Evolutionary conservation across 2,888 invertebrate species (phyloP).

Genomic region (Erpobdella octoculata): DNA sequence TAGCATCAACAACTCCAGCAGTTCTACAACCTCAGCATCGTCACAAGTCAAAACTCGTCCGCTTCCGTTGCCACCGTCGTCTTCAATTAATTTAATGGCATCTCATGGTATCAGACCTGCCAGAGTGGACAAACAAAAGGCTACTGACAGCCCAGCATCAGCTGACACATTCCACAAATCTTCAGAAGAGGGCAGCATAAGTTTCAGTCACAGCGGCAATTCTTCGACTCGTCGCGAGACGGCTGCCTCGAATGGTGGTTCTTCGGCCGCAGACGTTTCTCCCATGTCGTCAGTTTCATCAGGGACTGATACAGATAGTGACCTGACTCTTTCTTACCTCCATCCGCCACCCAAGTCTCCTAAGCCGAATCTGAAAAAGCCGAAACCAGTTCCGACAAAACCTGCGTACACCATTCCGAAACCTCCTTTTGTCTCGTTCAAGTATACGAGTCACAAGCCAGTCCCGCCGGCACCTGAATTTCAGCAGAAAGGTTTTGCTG

Average conservation of each 20-base stretch:
- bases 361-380: background rate
- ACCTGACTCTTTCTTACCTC: background rate
- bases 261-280: background rate
- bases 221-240: background rate
- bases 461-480: background rate
- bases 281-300: background rate
- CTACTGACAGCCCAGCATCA: too few species aligned
- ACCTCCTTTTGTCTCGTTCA: background rate
- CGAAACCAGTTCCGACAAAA: background rate
- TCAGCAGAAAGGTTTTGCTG: too few species aligned
- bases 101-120: too few species aligned
- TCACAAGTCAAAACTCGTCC: too few species aligned
- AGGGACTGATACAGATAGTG: background rate
- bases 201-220: background rate
- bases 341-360: background rate
- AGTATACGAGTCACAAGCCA: background rate
- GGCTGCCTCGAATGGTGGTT: background rate
- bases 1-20: too few species aligned
- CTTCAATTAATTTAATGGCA: too few species aligned
- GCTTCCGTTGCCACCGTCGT: too few species aligned
- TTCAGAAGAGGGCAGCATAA: background rate
- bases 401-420: background rate
- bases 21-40: too few species aligned
- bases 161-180: background rate
- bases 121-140: too few species aligned